phyloP scores from a whole-genome alignment of 2,113 vertebrate species.

The Rhabdomys dilectus region DNA sequence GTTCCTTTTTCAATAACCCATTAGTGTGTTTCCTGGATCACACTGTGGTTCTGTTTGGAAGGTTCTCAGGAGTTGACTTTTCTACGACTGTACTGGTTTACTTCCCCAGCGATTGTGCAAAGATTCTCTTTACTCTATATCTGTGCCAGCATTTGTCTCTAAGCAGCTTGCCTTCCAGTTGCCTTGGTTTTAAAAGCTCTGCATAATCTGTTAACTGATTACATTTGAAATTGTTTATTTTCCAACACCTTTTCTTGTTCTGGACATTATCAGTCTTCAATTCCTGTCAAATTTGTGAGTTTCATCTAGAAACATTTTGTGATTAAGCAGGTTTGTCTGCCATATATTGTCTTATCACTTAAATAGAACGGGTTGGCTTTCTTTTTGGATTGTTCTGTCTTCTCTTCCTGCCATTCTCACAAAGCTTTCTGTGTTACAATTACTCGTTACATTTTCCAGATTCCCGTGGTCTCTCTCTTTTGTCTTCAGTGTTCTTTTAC shows the following conservation, averaged over 20 bases:
- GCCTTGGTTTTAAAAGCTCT: background rate
- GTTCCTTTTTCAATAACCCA: background rate
- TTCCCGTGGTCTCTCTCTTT: background rate
- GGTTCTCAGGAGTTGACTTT: background rate
- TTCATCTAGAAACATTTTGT: background rate
- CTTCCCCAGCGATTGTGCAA: background rate
- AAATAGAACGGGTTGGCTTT: background rate
- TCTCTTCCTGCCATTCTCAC: background rate
- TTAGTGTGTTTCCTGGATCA: background rate
- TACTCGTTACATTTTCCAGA: background rate
- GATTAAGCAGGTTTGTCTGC: background rate
- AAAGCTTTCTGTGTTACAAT: background rate
- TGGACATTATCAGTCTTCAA: background rate
- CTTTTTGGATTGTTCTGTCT: background rate
- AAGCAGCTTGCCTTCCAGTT: background rate
- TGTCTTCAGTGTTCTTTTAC: background rate
- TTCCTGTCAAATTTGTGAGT: background rate
- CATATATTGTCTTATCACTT: background rate
- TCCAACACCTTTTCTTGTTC: background rate
- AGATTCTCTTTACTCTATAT: background rate
- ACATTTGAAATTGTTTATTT: background rate
- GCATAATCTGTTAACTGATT: background rate
- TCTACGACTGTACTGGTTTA: background rate
- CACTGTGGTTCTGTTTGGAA: background rate
- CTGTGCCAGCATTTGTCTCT: background rate